A percentile compares a stretch with the other conserved stretches of the same genome.
Conservation (phyloP, 2,888 invertebrate species). For the Hyppa rectilinea region DNA sequence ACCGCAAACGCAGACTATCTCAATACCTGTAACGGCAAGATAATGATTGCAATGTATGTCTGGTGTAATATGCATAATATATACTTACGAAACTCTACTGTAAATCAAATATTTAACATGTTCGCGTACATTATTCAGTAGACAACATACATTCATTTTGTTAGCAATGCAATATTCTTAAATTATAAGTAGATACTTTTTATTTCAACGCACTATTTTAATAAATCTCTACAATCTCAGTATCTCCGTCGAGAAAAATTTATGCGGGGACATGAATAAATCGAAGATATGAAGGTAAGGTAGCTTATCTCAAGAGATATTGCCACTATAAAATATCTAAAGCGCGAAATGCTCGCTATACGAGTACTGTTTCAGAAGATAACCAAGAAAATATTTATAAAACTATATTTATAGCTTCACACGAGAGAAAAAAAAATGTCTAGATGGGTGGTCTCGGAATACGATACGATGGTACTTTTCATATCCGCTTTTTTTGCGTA, state of each 20-base stretch:
- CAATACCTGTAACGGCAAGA: constrained; percentile 49
- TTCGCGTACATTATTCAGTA: neutral
- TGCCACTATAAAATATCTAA: constrained; percentile 84
- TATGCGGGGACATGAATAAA: constrained; percentile 88
- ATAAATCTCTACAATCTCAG: constrained; percentile 59
- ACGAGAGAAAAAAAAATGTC: constrained; percentile 48
- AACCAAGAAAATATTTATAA: constrained; percentile 70
- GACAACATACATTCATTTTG: constrained; percentile 11
- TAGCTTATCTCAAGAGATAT: constrained; percentile 86
- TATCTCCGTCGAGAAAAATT: constrained; percentile 79
- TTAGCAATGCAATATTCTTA: constrained; percentile 12
- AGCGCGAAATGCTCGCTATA: constrained; percentile 71
- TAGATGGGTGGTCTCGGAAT: constrained; percentile 52
- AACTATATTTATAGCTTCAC: constrained; percentile 63
- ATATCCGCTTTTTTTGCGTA: constrained; percentile 51
- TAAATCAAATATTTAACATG: neutral
- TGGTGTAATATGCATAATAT: neutral
- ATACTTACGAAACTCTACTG: neutral
- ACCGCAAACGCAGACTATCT: constrained; percentile 57
- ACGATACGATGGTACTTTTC: constrained; percentile 35
- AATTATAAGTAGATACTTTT: constrained; percentile 21
- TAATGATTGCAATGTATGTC: constrained; percentile 21
- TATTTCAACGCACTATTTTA: constrained; percentile 42
- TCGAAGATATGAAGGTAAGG: constrained; percentile 85
- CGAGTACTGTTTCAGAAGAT: constrained; percentile 69